Evolutionary conservation across 2,113 vertebrate species (phyloP).

Genomic region (Leuciscus idus): DNA sequence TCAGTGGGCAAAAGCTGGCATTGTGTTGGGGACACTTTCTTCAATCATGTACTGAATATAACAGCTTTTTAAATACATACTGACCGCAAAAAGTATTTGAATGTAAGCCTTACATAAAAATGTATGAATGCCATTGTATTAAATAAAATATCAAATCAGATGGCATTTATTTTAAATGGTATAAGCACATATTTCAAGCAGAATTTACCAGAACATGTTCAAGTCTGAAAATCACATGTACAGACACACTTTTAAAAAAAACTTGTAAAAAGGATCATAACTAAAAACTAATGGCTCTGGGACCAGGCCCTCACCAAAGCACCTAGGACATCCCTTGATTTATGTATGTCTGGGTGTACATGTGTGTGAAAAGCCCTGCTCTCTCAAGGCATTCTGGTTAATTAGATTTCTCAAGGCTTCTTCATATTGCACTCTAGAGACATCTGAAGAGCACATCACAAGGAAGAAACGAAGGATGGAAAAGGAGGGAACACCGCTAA

Average conservation of each 20-base stretch:
- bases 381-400: constrained; percentile 64
- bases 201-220: not conserved
- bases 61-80: not conserved
- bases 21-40: not conserved
- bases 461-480: not conserved
- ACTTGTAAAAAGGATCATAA: not conserved
- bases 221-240: not conserved
- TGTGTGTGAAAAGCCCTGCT: constrained; percentile 63
- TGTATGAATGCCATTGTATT: not conserved
- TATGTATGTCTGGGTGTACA: constrained; percentile 45
- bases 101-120: not conserved
- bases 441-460: constrained; percentile 25
- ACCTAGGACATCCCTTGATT: constrained; percentile 4
- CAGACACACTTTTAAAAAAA: not conserved
- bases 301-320: not conserved
- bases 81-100: not conserved
- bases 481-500: not conserved
- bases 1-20: not conserved
- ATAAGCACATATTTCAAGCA: not conserved
- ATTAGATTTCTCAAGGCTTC: constrained; percentile 66
- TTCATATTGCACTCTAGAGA: constrained; percentile 56
- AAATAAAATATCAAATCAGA: not conserved
- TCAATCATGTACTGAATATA: not conserved
- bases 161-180: not conserved
- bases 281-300: constrained; percentile 1